Percentiles rank a stretch among this genome's conserved stretches.
Conservation (phyloP, 2,888 invertebrate genomes). For the Latheticus oryzae region DNA sequence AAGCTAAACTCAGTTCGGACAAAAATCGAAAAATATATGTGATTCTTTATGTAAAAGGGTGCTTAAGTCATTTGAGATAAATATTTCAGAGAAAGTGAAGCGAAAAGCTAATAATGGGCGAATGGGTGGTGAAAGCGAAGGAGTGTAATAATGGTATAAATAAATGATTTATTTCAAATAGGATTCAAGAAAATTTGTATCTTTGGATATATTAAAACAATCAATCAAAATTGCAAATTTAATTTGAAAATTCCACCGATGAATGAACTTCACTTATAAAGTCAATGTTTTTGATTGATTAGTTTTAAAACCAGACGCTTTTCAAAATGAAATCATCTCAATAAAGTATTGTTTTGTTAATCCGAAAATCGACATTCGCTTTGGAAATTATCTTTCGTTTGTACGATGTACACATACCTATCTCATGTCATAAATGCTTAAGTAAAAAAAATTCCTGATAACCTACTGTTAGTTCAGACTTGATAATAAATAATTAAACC, state of each 20-base stretch:
- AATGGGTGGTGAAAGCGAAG: background rate
- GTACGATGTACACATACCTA: slow-evolving; percentile 16
- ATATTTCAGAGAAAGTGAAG: background rate
- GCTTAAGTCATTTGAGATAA: too few species aligned
- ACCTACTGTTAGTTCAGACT: slow-evolving; percentile 4
- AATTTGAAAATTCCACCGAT: slow-evolving; percentile 16
- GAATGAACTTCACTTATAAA: slow-evolving; percentile 14
- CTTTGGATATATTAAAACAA: too few species aligned
- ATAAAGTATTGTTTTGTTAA: slow-evolving; percentile 6
- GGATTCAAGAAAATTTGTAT: too few species aligned
- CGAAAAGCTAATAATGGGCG: background rate
- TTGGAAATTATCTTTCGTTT: background rate
- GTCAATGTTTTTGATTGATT: slow-evolving; percentile 27
- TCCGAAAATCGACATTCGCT: slow-evolving; percentile 4
- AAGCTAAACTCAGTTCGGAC: slow-evolving; percentile 6
- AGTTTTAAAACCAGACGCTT: slow-evolving; percentile 5
- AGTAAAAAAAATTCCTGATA: slow-evolving; percentile 26
- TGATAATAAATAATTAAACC: slow-evolving; percentile 26
- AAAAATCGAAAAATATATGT: too few species aligned
- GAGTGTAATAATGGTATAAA: slow-evolving; percentile 14
- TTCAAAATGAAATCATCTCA: slow-evolving; percentile 6
- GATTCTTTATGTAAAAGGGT: slow-evolving; percentile 17
- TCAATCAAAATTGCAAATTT: slow-evolving; percentile 26
- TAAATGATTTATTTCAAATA: slow-evolving; percentile 19
- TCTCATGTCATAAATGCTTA: slow-evolving; percentile 5